Conservation (phyloP, 2,888 invertebrate genomes). For the Oscheius sp. region DNA sequence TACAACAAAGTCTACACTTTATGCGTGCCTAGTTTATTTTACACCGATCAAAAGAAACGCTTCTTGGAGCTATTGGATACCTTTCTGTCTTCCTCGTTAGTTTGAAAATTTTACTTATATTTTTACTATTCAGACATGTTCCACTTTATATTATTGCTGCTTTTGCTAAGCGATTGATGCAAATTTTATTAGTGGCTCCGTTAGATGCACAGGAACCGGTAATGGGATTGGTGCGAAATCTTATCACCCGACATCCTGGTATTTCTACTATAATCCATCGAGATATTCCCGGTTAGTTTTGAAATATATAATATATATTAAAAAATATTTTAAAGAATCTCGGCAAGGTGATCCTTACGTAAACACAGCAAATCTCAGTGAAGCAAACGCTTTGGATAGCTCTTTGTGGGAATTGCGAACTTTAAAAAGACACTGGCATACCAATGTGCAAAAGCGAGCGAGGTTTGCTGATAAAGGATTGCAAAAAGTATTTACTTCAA, state of each 20-base stretch:
- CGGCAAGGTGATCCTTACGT: constrained; percentile 77
- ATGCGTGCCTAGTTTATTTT: constrained; percentile 90
- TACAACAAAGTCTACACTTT: constrained; percentile 93
- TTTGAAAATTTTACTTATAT: constrained; percentile 26
- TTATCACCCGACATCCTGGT: constrained; percentile 86
- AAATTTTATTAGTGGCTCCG: constrained; percentile 86
- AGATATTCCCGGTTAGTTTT: constrained; percentile 39
- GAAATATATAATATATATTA: neutral
- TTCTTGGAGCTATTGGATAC: constrained; percentile 89
- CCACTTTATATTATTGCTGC: constrained; percentile 91
- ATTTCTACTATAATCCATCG: constrained; percentile 75
- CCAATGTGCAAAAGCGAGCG: constrained; percentile 55
- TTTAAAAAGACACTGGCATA: constrained; percentile 60
- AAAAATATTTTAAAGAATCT: constrained; percentile 80
- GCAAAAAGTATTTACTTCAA: constrained; percentile 38
- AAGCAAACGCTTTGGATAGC: constrained; percentile 86
- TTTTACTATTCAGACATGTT: constrained; percentile 85
- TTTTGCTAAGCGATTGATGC: constrained; percentile 88
- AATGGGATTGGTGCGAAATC: constrained; percentile 86
- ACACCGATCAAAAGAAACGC: constrained; percentile 87
- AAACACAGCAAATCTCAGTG: constrained; percentile 82
- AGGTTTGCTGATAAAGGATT: constrained; percentile 55
- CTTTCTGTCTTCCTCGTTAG: constrained; percentile 90
- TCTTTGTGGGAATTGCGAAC: constrained; percentile 88
- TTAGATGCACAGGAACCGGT: constrained; percentile 83